Percentiles rank a stretch among this genome's conserved stretches.
phyloP scores from a whole-genome alignment of 2,113 vertebrate species.

The Chauna torquata region DNA sequence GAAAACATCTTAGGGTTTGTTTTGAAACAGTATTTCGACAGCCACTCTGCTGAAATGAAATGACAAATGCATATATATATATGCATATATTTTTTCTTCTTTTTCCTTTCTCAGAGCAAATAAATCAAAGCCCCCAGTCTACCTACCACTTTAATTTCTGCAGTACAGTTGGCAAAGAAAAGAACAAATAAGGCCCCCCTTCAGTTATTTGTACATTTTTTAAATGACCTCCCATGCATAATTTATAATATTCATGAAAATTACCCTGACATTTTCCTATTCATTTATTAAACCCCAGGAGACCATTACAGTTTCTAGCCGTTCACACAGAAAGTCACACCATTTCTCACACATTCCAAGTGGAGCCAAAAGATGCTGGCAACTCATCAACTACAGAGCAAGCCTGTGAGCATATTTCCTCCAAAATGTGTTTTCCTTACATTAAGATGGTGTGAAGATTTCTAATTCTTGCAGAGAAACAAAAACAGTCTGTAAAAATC shows the following conservation, averaged over 20 bases:
- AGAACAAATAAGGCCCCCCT: neutral
- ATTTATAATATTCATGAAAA: neutral
- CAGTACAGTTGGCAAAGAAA: neutral
- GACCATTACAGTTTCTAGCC: neutral
- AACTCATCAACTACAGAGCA: neutral
- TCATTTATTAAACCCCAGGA: neutral
- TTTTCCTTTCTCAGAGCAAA: neutral
- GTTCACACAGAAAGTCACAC: neutral
- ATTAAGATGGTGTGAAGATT: neutral
- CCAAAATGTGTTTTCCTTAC: neutral
- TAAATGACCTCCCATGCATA: neutral
- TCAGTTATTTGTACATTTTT: neutral
- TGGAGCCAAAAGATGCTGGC: conserved; percentile 21
- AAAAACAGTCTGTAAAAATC: neutral
- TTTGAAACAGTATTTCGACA: neutral
- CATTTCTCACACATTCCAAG: neutral
- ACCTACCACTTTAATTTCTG: neutral
- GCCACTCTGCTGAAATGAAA: neutral
- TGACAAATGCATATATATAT: neutral
- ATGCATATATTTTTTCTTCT: neutral
- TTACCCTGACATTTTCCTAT: neutral
- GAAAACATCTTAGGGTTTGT: neutral
- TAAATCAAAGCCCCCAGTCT: neutral
- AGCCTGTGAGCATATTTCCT: neutral
- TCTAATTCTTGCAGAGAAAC: conserved; percentile 22